A percentile compares a stretch with the other conserved stretches of the same genome.
These are phyloP conservation scores for Schizopygopsis pylzovi DNA, from an alignment of 2,797 vertebrate species.

Conservation along the genomic window DNA sequence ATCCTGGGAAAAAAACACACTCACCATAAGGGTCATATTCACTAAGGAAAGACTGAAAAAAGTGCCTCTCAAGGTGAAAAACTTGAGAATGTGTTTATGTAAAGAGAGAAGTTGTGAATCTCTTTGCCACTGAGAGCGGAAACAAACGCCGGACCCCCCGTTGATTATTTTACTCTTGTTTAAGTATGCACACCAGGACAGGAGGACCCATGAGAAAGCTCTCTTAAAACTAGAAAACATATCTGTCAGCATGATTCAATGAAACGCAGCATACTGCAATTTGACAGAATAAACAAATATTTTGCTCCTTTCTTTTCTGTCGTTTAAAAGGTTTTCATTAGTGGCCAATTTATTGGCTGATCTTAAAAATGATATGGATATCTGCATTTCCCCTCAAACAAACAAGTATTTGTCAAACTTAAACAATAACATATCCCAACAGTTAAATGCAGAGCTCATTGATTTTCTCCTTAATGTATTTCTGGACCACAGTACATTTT, in stretches of 20 bases:
- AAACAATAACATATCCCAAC: background rate
- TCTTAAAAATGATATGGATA: background rate
- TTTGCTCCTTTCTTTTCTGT: background rate
- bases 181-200: constrained; percentile 10
- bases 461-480: constrained; percentile 68
- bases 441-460: background rate
- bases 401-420: background rate
- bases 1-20: constrained; percentile 72
- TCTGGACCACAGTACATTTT: constrained; percentile 69
- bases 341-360: background rate
- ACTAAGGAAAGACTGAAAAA: constrained; percentile 32
- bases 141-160: constrained; percentile 15
- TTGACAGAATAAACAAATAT: background rate
- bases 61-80: constrained; percentile 74
- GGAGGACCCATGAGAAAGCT: background rate
- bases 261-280: constrained; percentile 1
- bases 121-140: constrained; percentile 23
- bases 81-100: constrained; percentile 63
- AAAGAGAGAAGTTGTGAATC: constrained; percentile 41
- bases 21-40: constrained; percentile 48
- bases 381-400: background rate
- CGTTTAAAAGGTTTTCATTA: background rate
- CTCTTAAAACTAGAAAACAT: constrained; percentile 8
- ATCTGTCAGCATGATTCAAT: constrained; percentile 27
- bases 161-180: constrained; percentile 32